Evolutionary conservation across 2,888 invertebrate species (phyloP).

Genomic region (Branchipolynoe longqiensis): DNA sequence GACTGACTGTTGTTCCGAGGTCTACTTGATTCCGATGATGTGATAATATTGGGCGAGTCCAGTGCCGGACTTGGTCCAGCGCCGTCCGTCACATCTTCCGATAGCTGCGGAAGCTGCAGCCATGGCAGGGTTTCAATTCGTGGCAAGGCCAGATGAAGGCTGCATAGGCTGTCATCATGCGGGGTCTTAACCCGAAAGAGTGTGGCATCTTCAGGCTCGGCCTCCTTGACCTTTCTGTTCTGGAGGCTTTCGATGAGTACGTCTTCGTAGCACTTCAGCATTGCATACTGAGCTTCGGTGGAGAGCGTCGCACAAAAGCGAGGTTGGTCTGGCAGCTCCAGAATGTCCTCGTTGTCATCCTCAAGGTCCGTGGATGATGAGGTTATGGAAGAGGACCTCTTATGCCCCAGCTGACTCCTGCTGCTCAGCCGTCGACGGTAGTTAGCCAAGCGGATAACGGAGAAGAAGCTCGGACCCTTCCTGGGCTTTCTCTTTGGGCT

Average conservation of each 20-base stretch:
- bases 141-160: not conserved
- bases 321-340: constrained; percentile 72
- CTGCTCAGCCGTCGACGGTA: not conserved
- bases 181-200: constrained; percentile 50
- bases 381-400: constrained; percentile 6
- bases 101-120: not conserved
- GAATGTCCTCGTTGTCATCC: constrained; percentile 38
- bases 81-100: not conserved
- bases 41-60: not conserved
- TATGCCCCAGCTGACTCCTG: not conserved
- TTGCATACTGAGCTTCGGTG: constrained; percentile 78
- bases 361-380: constrained; percentile 7
- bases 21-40: not conserved
- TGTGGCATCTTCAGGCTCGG: constrained; percentile 24
- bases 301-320: constrained; percentile 78
- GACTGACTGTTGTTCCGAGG: not conserved
- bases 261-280: constrained; percentile 80
- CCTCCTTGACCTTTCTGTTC: constrained; percentile 3
- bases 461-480: constrained; percentile 52
- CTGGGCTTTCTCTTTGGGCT: constrained; percentile 1
- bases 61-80: not conserved
- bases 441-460: constrained; percentile 36
- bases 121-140: not conserved
- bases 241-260: constrained; percentile 66
- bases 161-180: not conserved